Evolutionary conservation across 2,888 invertebrate genomes (phyloP), one percentile per base, ranked within the genome.

Genomic region (Morinoia aosen): DNA sequence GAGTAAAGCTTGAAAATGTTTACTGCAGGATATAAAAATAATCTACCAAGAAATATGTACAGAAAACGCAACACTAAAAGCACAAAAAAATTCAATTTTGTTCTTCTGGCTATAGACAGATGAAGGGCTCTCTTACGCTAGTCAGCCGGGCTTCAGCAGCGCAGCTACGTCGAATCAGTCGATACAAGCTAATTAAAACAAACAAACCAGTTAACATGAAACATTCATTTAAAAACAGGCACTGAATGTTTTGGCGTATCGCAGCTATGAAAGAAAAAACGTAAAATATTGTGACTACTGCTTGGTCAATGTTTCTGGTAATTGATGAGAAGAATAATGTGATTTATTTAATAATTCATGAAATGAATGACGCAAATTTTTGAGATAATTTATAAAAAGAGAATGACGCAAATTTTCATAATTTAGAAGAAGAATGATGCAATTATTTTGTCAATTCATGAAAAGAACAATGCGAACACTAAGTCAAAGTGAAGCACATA

Each of bases 11-110:
- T 93, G 93, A 93, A 93, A 93, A 93, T 93, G 33, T 93, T 93
- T 93, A 93, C 48, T n/a, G 93, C 93, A 93, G 93, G 93, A 93
- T 93, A 93, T 93, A 93, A 93, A 93, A 93, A 93, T 93, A 93
- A 93, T 57, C 93, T 93, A 93, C 93, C 56, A 12, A 90, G 93
- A 93, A 93, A 93, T 93, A 93, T 93, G 93, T 93, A 93, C 93
- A 93, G 56, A 57, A 25, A 93, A 93, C 57, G 57, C 57, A 93
- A 93, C 57, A 93, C 90, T 11, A 90, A 40, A 90, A 90, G 90
- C 90, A 90, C 40, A 90, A 90, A 39, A 90, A 90, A 90, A 12
- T 2, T 90, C 8, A 40, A 90, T 48, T 90, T 90, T 90, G 90
- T 39, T 90, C 90, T 40, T 90, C 14, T 40, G 39, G 19, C 39